A percentile compares a stretch with the other conserved stretches of the same genome.
These are phyloP conservation scores for Catocala fraxini DNA, from an alignment of 2,888 invertebrate species.

Conservation along the genomic window DNA sequence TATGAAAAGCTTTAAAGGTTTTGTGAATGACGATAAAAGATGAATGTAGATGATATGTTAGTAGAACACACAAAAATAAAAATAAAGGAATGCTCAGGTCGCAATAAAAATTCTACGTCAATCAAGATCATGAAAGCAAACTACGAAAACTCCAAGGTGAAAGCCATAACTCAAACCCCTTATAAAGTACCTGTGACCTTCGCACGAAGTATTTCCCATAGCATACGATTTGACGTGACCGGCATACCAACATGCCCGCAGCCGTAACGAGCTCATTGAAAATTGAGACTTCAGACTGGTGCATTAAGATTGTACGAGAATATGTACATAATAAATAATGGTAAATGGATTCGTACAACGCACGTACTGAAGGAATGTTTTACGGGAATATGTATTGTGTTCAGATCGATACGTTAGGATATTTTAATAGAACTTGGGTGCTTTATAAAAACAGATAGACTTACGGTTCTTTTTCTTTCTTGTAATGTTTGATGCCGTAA, in stretches of 20 bases:
- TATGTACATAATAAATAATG: constrained; percentile 31
- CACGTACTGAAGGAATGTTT: constrained; percentile 17
- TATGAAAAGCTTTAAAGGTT: no score
- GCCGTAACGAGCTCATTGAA: constrained; percentile 58
- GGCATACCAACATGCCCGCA: constrained; percentile 48
- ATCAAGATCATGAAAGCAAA: neutral
- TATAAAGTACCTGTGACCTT: constrained; percentile 51
- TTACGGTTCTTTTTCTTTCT: neutral
- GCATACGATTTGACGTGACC: constrained; percentile 62
- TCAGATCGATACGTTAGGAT: neutral
- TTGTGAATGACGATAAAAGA: no score
- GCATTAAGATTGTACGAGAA: constrained; percentile 34
- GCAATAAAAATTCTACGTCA: neutral
- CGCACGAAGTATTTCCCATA: constrained; percentile 60
- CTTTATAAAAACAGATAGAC: neutral
- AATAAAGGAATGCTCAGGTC: no score
- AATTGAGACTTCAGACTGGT: constrained; percentile 57
- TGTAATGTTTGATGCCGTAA: no score
- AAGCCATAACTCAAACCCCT: constrained; percentile 17
- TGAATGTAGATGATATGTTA: no score
- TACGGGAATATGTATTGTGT: neutral
- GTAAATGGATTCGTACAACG: constrained; percentile 12
- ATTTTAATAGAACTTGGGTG: neutral
- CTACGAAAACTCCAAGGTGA: constrained; percentile 19
- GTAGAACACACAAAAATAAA: no score